These are phyloP conservation scores for Lasiurus borealis DNA, from an alignment of 2,113 vertebrate genomes.

Conservation along the genomic window DNA sequence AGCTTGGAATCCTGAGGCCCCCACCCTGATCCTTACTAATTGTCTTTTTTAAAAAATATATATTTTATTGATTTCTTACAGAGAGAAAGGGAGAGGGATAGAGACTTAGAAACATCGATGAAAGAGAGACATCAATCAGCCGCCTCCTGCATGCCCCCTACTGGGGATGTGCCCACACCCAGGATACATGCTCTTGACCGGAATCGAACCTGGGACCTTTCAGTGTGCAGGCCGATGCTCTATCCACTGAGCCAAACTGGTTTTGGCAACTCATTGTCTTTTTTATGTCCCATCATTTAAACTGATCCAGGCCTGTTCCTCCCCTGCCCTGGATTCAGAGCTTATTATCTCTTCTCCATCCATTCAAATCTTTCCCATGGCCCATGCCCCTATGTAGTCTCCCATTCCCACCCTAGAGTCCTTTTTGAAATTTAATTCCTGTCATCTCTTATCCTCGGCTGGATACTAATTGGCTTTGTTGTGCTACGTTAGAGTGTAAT, in stretches of 20 bases:
- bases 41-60: background rate
- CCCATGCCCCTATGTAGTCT: rapidly evolving
- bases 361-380: background rate
- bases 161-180: too few species aligned
- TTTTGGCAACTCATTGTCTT: background rate
- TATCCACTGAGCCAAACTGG: too few species aligned
- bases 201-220: too few species aligned
- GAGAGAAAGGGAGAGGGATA: too few species aligned
- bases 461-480: too few species aligned
- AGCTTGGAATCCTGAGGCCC: background rate
- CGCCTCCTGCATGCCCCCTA: too few species aligned
- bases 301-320: background rate
- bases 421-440: background rate
- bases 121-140: too few species aligned
- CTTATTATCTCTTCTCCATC: background rate
- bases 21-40: too few species aligned
- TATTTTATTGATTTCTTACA: too few species aligned
- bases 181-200: too few species aligned
- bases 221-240: too few species aligned
- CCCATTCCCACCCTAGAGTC: background rate
- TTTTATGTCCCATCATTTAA: background rate
- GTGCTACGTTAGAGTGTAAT: background rate
- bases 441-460: background rate
- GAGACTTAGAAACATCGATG: too few species aligned
- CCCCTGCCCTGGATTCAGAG: background rate